Evolutionary conservation across 2,113 vertebrate species (phyloP), one percentile per base, ranked within the genome.

Genomic region (Trachemys scripta): DNA sequence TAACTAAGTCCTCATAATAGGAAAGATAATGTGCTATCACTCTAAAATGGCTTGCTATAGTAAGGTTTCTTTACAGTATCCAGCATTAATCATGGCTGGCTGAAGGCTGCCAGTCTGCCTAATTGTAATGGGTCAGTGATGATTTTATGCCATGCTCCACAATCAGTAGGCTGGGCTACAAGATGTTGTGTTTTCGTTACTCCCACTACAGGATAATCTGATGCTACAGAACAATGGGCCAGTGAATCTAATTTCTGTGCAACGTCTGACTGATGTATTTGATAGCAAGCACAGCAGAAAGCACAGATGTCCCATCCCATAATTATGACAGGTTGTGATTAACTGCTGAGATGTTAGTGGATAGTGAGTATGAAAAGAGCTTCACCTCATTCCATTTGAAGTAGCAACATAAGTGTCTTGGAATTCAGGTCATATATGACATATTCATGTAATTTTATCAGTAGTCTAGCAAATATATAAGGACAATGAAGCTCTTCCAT

Each of bases 381-480:
- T 93, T 93, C 96, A 91, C 88, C 51, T 86, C 85, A 89, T 82
- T 38, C 95, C 93, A 45, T 90, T 94, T 82, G 84, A 96, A 95
- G 95, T 96, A 91, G 86, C 62, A 92, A 95, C 35, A 10, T n/a
- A 47, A 94, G 45, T 76, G 11, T 72, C n/a, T 96, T 96, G 95
- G 76, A 72, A 93, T 84, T 89, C 85, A 93, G 88, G 49, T 42
- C 93, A 81, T 81, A 42, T 10, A 49, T 22, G 3, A 54, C 20
- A 54, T 1, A 54, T 54, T 54, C n/a, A 69, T 76, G 20, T 0
- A 2, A 89, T 5, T 56, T 56, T 29, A 11, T 81, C 80, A 80
- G 50, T 69, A 91, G 84, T 92, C 69, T 95, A 81, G 92, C 79
- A 88, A 85, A 83, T 49, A 50, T 2, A 87, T 9, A 80, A 76